These are phyloP conservation scores for Caenorhabditis latens DNA, from an alignment of 1,140 invertebrate genomes.

Conservation along the genomic window DNA sequence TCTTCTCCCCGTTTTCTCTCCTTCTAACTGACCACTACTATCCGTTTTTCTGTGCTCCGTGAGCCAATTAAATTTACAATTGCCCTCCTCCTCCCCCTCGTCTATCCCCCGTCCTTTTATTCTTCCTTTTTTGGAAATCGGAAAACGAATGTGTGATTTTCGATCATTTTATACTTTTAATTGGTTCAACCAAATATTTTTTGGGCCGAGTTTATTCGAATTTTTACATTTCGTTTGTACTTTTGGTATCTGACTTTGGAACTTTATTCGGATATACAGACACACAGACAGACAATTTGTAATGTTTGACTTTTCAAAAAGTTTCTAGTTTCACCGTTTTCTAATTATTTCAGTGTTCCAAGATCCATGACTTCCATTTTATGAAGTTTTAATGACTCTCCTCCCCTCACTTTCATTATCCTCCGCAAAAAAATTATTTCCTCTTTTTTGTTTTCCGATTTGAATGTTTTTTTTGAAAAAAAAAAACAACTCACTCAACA, in stretches of 20 bases:
- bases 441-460: neutral
- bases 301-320: too few species aligned
- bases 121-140: neutral
- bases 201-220: neutral
- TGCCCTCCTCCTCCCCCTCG: neutral
- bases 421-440: neutral
- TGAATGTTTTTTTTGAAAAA: neutral
- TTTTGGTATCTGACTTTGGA: too few species aligned
- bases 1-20: neutral
- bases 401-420: neutral
- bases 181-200: neutral
- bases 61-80: slow-evolving; percentile 34
- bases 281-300: too few species aligned
- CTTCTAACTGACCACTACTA: neutral
- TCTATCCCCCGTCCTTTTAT: neutral
- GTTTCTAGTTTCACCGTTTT: neutral
- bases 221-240: neutral
- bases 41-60: neutral
- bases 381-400: neutral
- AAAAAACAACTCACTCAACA: neutral
- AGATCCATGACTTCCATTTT: neutral
- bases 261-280: too few species aligned
- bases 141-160: neutral
- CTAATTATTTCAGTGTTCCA: neutral
- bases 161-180: slow-evolving; percentile 35